Percentiles rank a stretch among this genome's conserved stretches.
Conservation (phyloP, 2,888 invertebrate species). For the Amphipoea oculea region DNA sequence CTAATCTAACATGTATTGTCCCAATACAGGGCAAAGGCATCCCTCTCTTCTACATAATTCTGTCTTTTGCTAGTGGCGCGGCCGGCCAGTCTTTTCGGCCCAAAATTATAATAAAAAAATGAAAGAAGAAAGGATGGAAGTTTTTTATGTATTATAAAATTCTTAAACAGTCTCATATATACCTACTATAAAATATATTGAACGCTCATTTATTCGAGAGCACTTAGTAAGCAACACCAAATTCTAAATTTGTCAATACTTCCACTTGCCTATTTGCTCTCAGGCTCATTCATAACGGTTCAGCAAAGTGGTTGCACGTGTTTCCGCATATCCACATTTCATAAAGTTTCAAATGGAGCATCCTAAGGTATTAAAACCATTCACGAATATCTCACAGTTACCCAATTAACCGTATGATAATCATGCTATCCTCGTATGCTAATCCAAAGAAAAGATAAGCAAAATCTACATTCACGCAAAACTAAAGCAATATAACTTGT, state of each 20-base stretch:
- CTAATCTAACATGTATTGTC: neutral
- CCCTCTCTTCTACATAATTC: too few relatives aligned
- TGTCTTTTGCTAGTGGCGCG: neutral
- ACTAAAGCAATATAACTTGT: constrained; percentile 57
- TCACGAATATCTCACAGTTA: constrained; percentile 21
- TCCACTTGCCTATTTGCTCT: constrained; percentile 23
- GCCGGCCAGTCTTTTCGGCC: neutral
- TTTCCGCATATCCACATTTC: constrained; percentile 26
- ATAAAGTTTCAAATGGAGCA: constrained; percentile 12
- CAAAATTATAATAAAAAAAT: neutral
- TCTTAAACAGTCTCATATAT: neutral
- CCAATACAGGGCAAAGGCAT: too few relatives aligned
- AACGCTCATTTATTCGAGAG: constrained; percentile 1
- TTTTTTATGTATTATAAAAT: neutral
- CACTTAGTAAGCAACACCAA: neutral
- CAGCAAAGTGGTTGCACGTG: constrained; percentile 28
- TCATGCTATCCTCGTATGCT: constrained; percentile 22
- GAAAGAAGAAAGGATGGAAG: neutral
- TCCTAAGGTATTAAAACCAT: constrained; percentile 4
- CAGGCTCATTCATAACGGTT: constrained; percentile 30
- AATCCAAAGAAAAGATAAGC: constrained; percentile 30
- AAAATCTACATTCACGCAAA: constrained; percentile 28
- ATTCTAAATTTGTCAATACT: constrained; percentile 5
- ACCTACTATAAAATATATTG: too few relatives aligned
- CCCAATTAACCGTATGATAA: constrained; percentile 19